Evolutionary conservation across 92 coral and sea anemone species (phyloP).

Genomic region (Phenganax marumi): DNA sequence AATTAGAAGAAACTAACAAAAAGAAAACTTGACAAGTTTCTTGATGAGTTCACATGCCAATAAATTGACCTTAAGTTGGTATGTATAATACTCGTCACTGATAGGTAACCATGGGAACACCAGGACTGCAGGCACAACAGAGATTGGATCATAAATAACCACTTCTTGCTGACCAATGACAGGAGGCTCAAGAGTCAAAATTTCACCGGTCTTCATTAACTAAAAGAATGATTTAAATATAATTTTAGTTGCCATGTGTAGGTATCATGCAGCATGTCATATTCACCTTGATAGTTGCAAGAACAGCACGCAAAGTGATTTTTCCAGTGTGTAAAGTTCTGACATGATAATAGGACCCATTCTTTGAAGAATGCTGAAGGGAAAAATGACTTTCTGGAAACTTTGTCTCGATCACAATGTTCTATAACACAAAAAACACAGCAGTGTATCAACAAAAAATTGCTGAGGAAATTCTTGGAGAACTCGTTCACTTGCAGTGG

Average conservation of each 20-base stretch:
- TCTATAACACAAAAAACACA: constrained; percentile 54
- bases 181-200: constrained; percentile 66
- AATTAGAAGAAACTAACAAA: background rate
- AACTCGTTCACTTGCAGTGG: too few relatives aligned
- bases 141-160: constrained; percentile 83
- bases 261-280: constrained; percentile 1
- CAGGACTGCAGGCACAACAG: constrained; percentile 72
- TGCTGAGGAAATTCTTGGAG: too few relatives aligned
- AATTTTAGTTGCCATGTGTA: background rate
- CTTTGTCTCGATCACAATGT: constrained; percentile 65
- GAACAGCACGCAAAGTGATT: constrained; percentile 67
- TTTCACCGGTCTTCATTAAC: constrained; percentile 62
- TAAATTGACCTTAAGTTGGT: constrained; percentile 65
- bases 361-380: constrained; percentile 71
- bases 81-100: constrained; percentile 69
- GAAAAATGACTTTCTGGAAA: constrained; percentile 64
- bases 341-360: constrained; percentile 79
- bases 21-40: background rate
- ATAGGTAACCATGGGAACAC: constrained; percentile 96
- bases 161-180: constrained; percentile 92
- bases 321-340: constrained; percentile 74
- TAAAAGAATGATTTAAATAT: background rate
- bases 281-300: constrained; percentile 67
- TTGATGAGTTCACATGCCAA: background rate
- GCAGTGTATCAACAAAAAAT: background rate